Evolutionary conservation across 2,888 invertebrate species (phyloP).

Genomic region (Ornithoptera priamus): DNA sequence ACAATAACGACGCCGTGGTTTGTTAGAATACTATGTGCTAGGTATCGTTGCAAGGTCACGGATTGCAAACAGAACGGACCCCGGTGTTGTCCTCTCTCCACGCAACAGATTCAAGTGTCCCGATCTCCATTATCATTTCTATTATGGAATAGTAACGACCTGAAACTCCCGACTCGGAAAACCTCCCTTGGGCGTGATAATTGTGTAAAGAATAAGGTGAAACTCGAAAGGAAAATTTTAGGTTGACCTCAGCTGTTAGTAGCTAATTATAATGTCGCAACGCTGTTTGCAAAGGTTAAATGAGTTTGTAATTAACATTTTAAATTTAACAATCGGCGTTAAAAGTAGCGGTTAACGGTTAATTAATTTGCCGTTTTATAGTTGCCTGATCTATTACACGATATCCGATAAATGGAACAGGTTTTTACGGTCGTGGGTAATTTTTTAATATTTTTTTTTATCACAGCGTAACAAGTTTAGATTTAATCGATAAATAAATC

Average conservation of each 20-base stretch:
- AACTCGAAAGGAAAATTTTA: constrained; percentile 33
- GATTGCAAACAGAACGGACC: constrained; percentile 52
- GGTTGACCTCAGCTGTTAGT: constrained; percentile 32
- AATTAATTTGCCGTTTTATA: constrained; percentile 22
- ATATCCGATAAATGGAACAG: constrained; percentile 11
- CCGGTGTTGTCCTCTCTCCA: constrained; percentile 49
- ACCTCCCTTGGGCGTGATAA: constrained; percentile 34
- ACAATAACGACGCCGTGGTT: background rate
- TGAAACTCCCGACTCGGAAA: constrained; percentile 28
- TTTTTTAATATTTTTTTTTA: constrained; percentile 9
- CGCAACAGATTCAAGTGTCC: constrained; percentile 47
- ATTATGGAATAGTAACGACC: constrained; percentile 38
- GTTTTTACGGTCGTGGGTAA: constrained; percentile 12
- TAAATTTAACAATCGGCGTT: constrained; percentile 25
- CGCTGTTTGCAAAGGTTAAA: constrained; percentile 29
- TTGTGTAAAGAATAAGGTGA: constrained; percentile 32
- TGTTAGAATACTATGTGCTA: constrained; percentile 12
- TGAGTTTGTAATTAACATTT: constrained; percentile 28
- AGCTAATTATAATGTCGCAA: constrained; percentile 28
- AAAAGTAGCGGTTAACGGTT: constrained; percentile 18
- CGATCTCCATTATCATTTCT: constrained; percentile 46
- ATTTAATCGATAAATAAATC: constrained; percentile 1
- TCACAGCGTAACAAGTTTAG: constrained; percentile 8
- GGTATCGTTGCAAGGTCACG: constrained; percentile 52
- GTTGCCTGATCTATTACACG: constrained; percentile 9